phyloP scores from a whole-genome alignment of 2,797 vertebrate genomes.

The Sebastiscus albofasciatus region DNA sequence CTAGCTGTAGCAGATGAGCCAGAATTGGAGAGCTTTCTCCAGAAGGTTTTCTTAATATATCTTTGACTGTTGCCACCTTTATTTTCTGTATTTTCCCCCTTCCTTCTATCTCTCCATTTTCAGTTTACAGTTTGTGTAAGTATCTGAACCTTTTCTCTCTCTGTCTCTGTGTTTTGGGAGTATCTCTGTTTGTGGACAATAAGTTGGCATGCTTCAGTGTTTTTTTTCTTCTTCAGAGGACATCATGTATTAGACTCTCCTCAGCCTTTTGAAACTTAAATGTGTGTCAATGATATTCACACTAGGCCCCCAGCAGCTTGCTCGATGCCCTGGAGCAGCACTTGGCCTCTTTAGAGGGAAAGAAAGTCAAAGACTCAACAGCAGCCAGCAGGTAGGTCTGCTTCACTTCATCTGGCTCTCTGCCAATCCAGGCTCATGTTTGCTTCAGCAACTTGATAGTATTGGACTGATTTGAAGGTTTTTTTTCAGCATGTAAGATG shows the following conservation, averaged over 20 bases:
- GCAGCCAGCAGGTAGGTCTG: conserved; percentile 92
- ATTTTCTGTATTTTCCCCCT: conserved; percentile 76
- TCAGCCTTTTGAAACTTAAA: conserved; percentile 33
- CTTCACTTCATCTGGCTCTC: background rate
- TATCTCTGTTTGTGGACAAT: conserved; percentile 38
- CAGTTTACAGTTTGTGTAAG: conserved; percentile 85
- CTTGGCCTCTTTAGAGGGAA: conserved; percentile 95
- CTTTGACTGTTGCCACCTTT: conserved; percentile 79
- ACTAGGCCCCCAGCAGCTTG: conserved; percentile 93
- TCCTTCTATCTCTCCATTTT: conserved; percentile 75
- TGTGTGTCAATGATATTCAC: conserved; percentile 47
- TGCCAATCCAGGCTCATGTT: conserved; percentile 3
- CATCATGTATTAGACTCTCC: background rate
- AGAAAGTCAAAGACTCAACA: conserved; percentile 97
- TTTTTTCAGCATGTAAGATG: background rate
- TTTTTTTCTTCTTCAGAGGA: background rate
- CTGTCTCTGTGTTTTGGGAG: conserved; percentile 62
- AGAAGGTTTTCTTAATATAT: conserved; percentile 16
- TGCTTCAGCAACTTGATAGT: conserved; percentile 8
- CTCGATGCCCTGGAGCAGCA: conserved; percentile 96
- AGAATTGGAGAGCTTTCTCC: background rate
- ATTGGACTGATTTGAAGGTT: background rate
- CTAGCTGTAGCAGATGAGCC: background rate
- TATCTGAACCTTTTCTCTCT: conserved; percentile 74
- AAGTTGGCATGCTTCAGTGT: conserved; percentile 40